Base-by-base conservation (phyloP, 2,113 vertebrate genomes). In the Tachysurus vachellii region DNA sequence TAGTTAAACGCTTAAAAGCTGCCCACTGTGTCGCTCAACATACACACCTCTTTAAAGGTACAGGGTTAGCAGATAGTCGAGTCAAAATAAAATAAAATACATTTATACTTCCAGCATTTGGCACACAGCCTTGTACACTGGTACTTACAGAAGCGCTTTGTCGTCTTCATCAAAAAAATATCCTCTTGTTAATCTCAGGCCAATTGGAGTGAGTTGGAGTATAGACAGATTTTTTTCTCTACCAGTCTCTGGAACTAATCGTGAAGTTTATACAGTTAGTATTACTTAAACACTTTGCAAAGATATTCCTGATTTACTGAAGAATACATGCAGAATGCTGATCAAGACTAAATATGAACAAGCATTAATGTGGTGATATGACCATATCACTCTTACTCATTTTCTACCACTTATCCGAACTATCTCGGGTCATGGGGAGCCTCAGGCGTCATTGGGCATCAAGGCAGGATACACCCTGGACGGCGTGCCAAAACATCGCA, bases 101-200 rank as follows among this genome's bases (percentile, higher is more conserved):
- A 31, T 57, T 80, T 57, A 31, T 26, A 54, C n/a, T 17, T 79
- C 6, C 26, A 19, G 50, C 7, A 54, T 54, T 56, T 54, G 50
- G 75, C 50, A 79, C 2, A 16, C 3, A 1, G 50, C 50, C 13
- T 79, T 79, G 5, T 56, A 0, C 76, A 53, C 23, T 6, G 26
- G 5, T 2, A 54, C 50, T 53, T 77, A 77, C 23, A 17, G 12
- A n/a, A 77, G 21, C 23, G 36, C 12, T 56, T 79, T 79, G 26
- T 79, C 53, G 1, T 79, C 73, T n/a, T 26, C 73, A 53, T 77
- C 47, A 77, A 75, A 75, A 75, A 53, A 31, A 76, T 76, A 54
- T 53, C 75, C 50, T 54, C 47, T 16, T 77, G 23, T 47, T 77
- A 28, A 54, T 77, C n/a, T 54, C 4, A 77, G 50, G 50, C 75